Evolutionary conservation across 1,140 invertebrate species (phyloP), one percentile per base, ranked within the genome.

Genomic region (Ptiloglossa arizonensis): DNA sequence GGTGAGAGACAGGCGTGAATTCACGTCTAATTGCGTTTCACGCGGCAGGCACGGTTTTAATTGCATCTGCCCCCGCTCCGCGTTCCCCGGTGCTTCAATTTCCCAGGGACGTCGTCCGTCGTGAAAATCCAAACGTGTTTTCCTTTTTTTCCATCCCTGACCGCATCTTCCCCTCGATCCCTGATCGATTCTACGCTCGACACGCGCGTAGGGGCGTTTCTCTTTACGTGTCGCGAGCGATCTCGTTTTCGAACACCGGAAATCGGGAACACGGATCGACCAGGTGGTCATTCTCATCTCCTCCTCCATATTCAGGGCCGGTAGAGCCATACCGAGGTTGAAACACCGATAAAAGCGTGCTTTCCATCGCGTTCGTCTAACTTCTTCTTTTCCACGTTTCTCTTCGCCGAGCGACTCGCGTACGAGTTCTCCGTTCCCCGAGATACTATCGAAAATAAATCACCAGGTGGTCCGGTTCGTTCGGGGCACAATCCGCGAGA

Each of bases 271-370:
- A n/a, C 78, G 62, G 64, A 75, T 76, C 81, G 70, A 63, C 59
- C 27, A 50, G 22, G 32, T 60, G 62, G 46, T 69, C 54, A 56
- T 46, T 32, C 60, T 15, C 32, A 29, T n/a, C n/a, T n/a, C n/a
- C n/a, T n/a, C n/a, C n/a, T n/a, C n/a, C n/a, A n/a, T n/a, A n/a
- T n/a, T n/a, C n/a, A n/a, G n/a, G n/a, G n/a, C 59, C 38, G 72
- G 48, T 60, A 67, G 6, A 24, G 27, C 29, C 19, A 11, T 24
- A 38, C 27, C 27, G 46, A 63, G 73, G 73, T 71, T 50, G 46
- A 82, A 73, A 52, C 56, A 69, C 67, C 68, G 75, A 83, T 83
- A 83, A 83, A 41, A 79, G 64, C 54, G n/a, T 22, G 52, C 60
- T 66, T 71, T 59, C 59, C n/a, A 44, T 22, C 29, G 44, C 15